Base-by-base conservation (phyloP, 2,113 vertebrate genomes). In the Cyprinodon tularosa region DNA sequence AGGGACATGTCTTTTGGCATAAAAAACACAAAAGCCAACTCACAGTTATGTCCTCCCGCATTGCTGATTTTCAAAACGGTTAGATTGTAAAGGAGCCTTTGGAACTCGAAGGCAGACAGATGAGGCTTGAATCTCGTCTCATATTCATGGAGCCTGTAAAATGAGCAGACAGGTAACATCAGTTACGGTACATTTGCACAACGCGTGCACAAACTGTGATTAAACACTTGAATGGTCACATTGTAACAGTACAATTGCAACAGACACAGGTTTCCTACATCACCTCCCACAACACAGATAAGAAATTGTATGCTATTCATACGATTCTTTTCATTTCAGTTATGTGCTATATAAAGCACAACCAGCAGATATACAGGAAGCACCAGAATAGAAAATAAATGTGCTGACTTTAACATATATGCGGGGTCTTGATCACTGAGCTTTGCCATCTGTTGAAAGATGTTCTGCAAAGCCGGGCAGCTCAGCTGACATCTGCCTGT, bases 11-110 rank as follows among this genome's bases (percentile, higher is more conserved):
- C 42, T 66, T 40, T 12, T 38, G n/a, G 36, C n/a, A 40, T 37
- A 66, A n/a, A 44, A 48, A 64, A 74, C 60, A 62, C 38, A 68
- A 44, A 62, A 29, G 42, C 12, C 62, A 42, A 93, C 96, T 92
- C 86, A 98, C 97, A 95, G 29, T 80, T 81, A 47, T 65, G 44
- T 0, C 86, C 80, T 0, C 8, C 84, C 6, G 87, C 87, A 17
- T 94, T 90, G 2, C 68, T 92, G 91, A 99, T 89, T 17, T 14
- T 86, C 7, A 98, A 82, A 1, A 83, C 17, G 0, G 93, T 96
- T 88, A 98, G 88, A 84, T 97, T 97, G 95, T 94, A 78, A 15
- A 99, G 96, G 48, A 98, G 92, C 65, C 64, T 91, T 78, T 95
- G 96, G 91, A 98, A 96, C 72, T 95, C 93, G 90, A 94, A 95